Conservation (phyloP, 2,888 invertebrate species). For the Dicyrtomina minuta region DNA sequence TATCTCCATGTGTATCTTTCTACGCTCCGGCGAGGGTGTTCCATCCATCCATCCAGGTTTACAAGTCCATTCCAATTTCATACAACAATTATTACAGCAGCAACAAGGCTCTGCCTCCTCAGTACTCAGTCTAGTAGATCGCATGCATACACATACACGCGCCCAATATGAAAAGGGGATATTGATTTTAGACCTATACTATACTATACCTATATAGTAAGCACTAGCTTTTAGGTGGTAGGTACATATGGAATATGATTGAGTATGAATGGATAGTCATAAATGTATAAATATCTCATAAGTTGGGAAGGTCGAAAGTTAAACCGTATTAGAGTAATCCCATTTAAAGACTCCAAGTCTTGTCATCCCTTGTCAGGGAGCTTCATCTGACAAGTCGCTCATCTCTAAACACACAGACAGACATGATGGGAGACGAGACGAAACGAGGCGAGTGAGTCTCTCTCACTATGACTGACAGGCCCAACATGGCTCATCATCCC, state of each 20-base stretch:
- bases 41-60: neutral
- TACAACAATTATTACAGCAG: neutral
- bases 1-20: neutral
- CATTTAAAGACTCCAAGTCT: constrained; percentile 6
- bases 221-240: no score
- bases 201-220: no score
- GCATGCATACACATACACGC: no score
- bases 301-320: constrained; percentile 3
- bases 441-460: neutral
- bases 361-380: constrained; percentile 12
- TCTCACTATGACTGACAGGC: neutral
- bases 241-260: neutral
- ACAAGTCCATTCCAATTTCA: neutral
- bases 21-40: neutral
- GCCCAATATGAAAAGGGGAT: no score
- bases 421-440: no score
- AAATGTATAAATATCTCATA: constrained; percentile 20
- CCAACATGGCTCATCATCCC: constrained; percentile 2
- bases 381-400: constrained; percentile 12
- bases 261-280: constrained; percentile 9
- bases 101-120: no score
- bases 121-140: no score
- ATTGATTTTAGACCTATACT: no score
- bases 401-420: constrained; percentile 6
- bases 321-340: constrained; percentile 28